phyloP scores from a whole-genome alignment of 1,140 invertebrate genomes.

The Caligus rogercresseyi region DNA sequence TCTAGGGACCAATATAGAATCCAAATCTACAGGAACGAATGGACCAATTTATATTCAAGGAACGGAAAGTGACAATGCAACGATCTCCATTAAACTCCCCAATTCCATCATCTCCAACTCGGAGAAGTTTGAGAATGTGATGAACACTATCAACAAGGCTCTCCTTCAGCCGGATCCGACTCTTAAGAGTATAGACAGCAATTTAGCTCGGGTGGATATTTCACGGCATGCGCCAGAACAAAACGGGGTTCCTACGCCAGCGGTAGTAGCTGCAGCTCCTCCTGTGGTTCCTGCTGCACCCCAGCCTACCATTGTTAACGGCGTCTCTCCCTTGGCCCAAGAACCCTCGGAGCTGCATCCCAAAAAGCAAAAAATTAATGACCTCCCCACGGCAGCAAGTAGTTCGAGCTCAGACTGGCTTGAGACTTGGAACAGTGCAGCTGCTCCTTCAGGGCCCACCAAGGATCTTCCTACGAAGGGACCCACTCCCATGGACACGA shows the following conservation, averaged over 20 bases:
- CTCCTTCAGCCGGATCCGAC: background rate
- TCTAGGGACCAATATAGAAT: background rate
- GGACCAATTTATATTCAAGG: background rate
- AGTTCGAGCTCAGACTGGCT: background rate
- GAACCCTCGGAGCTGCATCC: background rate
- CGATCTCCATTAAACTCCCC: conserved; percentile 5
- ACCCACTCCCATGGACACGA: background rate
- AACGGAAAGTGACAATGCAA: conserved; percentile 2
- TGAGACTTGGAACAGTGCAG: background rate
- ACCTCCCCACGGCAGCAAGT: background rate
- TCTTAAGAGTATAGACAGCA: background rate
- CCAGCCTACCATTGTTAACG: background rate
- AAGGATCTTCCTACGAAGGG: background rate
- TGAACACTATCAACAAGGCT: conserved; percentile 8
- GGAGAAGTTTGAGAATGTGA: conserved; percentile 7
- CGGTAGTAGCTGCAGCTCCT: background rate
- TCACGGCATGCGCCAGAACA: background rate
- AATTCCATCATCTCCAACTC: background rate
- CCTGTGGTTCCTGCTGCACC: background rate
- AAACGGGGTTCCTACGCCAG: background rate
- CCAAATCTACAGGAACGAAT: background rate
- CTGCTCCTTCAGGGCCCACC: background rate
- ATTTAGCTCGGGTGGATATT: background rate
- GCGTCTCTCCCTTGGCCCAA: no score
- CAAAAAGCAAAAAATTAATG: background rate